Conservation (phyloP, 2,797 vertebrate species). For the Echeneis naucrates region DNA sequence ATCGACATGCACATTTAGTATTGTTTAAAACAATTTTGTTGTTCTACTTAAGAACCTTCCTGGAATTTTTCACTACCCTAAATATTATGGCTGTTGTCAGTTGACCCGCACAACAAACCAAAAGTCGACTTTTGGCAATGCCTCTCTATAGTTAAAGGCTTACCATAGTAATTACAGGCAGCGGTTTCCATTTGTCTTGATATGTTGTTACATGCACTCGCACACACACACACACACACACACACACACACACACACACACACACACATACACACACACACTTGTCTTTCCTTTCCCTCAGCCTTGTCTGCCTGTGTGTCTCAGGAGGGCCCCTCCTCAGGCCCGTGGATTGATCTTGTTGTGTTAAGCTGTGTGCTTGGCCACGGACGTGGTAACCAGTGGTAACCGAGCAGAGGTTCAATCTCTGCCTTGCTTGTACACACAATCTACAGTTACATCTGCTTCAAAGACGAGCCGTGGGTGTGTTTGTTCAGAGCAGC, state of each 20-base stretch:
- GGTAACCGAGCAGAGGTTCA: conserved; percentile 58
- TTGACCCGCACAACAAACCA: conserved; percentile 61
- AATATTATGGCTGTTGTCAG: conserved; percentile 55
- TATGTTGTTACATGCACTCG: conserved; percentile 26
- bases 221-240: neutral
- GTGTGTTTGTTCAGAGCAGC: conserved; percentile 43
- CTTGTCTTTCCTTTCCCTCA: conserved; percentile 6
- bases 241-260: neutral
- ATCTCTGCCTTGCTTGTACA: conserved; percentile 42
- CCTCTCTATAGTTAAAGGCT: conserved; percentile 74
- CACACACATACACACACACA: neutral
- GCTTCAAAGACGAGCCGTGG: conserved; percentile 50
- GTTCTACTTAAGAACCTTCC: conserved; percentile 22
- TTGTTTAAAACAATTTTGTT: conserved; percentile 29
- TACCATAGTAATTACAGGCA: conserved; percentile 65
- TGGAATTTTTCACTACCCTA: conserved; percentile 15
- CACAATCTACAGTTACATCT: conserved; percentile 57
- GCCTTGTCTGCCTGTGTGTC: conserved; percentile 24
- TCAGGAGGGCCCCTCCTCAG: conserved; percentile 35
- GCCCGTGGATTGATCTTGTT: conserved; percentile 46
- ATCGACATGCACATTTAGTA: conserved; percentile 6
- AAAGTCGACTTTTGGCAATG: conserved; percentile 54
- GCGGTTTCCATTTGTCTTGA: conserved; percentile 49
- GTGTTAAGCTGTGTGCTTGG: conserved; percentile 50
- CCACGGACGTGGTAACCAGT: conserved; percentile 68